Evolutionary conservation across 1,140 invertebrate species (phyloP).

Genomic region (Tetramorium alpestre): DNA sequence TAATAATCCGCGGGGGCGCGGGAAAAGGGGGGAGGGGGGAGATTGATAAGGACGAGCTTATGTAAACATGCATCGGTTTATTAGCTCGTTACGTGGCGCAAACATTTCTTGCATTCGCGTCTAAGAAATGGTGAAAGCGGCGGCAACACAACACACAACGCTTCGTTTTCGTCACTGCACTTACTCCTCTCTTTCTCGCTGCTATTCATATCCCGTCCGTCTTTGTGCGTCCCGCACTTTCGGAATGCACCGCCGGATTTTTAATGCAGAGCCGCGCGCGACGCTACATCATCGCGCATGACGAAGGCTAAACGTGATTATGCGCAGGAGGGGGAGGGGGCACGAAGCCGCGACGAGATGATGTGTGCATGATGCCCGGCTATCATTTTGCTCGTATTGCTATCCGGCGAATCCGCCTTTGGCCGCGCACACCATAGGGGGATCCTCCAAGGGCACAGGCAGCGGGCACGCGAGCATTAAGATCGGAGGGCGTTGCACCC

Average conservation of each 20-base stretch:
- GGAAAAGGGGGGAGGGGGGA: background rate
- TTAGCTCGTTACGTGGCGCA: conserved; percentile 54
- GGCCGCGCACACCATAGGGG: background rate
- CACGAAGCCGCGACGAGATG: background rate
- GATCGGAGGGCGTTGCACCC: conserved; percentile 66
- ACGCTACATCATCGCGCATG: conserved; percentile 42
- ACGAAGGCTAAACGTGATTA: conserved; percentile 50
- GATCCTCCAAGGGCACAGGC: conserved; percentile 65
- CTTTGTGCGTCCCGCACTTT: conserved; percentile 23
- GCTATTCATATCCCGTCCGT: background rate
- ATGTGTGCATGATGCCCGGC: background rate
- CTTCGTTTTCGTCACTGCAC: conserved; percentile 1
- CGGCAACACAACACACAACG: background rate
- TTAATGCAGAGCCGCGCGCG: conserved; percentile 35
- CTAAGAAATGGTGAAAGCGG: conserved; percentile 65
- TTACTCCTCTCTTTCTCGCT: background rate
- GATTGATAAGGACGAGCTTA: conserved; percentile 56
- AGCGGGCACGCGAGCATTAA: conserved; percentile 34
- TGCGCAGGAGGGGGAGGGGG: background rate
- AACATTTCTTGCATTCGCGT: conserved; percentile 29
- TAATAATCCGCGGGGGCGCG: background rate
- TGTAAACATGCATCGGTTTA: conserved; percentile 49
- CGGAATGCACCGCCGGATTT: conserved; percentile 15
- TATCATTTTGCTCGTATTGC: conserved; percentile 12
- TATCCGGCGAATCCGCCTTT: conserved; percentile 32